Base-by-base conservation (phyloP, 2,797 vertebrate genomes). In the Danio kyathit region DNA sequence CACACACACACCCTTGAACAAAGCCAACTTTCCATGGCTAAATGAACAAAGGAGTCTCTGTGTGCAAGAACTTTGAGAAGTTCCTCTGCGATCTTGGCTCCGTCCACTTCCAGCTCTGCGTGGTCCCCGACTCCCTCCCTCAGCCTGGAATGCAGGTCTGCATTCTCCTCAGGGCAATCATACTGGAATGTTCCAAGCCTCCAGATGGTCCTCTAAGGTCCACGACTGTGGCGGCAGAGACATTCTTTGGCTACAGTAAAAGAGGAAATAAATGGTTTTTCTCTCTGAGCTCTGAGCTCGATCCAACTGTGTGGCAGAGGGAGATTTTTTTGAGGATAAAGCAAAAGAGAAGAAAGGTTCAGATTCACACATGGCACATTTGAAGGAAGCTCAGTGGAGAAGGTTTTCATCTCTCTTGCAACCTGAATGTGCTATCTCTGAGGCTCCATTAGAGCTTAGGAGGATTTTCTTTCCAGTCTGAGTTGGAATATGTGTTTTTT, bases 171-270 rank as follows among this genome's bases (percentile, higher is more conserved):
- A 38, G 80, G 81, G 80, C 74, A 83, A 70, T 82, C 56, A 73
- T 65, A 60, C 70, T 81, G 85, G 85, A 86, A 84, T 86, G 80
- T 86, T 84, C 78, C 78, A 40, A 69, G 21, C 21, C 60, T 86
- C 77, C 69, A 83, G 82, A 83, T 83, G 82, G 82, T 71, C 73
- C 57, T 83, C 72, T 80, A 40, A 77, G 74, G 74, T 64, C 74
- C 43, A n/a, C 38, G 56, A 64, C 52, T 67, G 56, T 59, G 70
- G 76, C 65, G 44, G 65, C 65, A 64, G 59, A 63, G 57, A 64
- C 57, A 70, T 59, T 71, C 48, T 76, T 82, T 71, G 54, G 46
- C 73, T 63, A 46, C 57, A 76, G 49, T 61, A 40, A 54, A 67
- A 41, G 21, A 48, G 64, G 52, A 76, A 70, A 76, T 59, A 74